Conservation (phyloP, 2,113 vertebrate species). For the Pedionomus torquatus region DNA sequence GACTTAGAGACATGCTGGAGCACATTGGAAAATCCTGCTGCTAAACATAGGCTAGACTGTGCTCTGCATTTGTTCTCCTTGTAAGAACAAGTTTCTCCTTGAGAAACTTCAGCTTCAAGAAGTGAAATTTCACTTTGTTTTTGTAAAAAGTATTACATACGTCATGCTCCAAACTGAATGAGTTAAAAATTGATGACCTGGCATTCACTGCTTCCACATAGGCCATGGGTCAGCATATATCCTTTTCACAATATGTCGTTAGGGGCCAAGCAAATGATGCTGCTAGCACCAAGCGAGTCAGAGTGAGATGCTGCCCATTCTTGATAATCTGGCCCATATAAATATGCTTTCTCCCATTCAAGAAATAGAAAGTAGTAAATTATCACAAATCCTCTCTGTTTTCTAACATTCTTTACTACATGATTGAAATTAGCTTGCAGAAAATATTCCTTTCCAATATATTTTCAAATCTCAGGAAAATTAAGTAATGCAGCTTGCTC, state of each 20-base stretch:
- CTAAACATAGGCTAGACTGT: background rate
- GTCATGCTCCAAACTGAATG: background rate
- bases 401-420: background rate
- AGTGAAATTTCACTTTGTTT: background rate
- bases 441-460: background rate
- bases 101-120: background rate
- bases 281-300: background rate
- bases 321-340: background rate
- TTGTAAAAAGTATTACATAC: background rate
- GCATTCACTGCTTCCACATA: background rate
- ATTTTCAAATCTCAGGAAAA: background rate
- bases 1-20: background rate
- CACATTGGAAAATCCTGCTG: background rate
- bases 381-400: background rate
- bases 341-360: background rate
- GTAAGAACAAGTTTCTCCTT: too few relatives aligned
- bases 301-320: background rate
- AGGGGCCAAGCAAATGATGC: background rate
- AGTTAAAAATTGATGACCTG: background rate
- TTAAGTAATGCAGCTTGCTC: background rate
- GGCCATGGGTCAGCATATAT: background rate
- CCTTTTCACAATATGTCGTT: background rate
- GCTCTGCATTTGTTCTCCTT: background rate
- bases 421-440: background rate
- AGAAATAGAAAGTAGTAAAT: background rate